These are phyloP conservation scores for Saccostrea echinata DNA, from an alignment of 1,140 invertebrate genomes.

Conservation along the genomic window DNA sequence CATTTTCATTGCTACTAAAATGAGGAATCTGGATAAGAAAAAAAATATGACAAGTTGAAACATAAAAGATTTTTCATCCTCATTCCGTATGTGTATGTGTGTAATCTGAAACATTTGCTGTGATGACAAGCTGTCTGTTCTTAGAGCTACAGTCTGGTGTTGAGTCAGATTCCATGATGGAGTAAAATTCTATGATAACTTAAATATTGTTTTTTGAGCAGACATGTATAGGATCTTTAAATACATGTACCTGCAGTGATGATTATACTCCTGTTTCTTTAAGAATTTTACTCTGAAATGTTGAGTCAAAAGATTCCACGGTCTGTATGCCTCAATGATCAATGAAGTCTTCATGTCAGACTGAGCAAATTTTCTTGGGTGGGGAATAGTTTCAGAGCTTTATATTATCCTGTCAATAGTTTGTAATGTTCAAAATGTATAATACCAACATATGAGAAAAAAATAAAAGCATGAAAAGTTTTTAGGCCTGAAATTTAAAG, in stretches of 20 bases:
- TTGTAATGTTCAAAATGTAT: no score
- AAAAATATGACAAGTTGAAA: background rate
- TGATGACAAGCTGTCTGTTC: conserved; percentile 7
- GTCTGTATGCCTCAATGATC: background rate
- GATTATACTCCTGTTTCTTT: background rate
- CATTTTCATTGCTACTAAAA: no score
- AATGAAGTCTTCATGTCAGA: background rate
- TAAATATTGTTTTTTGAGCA: background rate
- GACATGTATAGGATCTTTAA: background rate
- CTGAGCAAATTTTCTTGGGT: background rate
- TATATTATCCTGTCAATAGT: no score
- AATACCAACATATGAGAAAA: no score
- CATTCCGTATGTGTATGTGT: no score
- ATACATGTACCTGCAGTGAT: background rate
- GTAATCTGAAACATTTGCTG: background rate
- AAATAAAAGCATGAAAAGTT: no score
- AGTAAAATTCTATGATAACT: background rate
- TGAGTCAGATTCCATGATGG: background rate
- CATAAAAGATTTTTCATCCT: no score
- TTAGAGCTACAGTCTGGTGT: conserved; percentile 3
- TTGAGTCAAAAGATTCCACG: background rate
- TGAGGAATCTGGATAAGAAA: no score
- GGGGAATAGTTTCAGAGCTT: no score
- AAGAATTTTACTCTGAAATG: background rate
- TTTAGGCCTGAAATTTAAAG: no score